Conservation (phyloP, 2,113 vertebrate species). For the Orcinus orca region DNA sequence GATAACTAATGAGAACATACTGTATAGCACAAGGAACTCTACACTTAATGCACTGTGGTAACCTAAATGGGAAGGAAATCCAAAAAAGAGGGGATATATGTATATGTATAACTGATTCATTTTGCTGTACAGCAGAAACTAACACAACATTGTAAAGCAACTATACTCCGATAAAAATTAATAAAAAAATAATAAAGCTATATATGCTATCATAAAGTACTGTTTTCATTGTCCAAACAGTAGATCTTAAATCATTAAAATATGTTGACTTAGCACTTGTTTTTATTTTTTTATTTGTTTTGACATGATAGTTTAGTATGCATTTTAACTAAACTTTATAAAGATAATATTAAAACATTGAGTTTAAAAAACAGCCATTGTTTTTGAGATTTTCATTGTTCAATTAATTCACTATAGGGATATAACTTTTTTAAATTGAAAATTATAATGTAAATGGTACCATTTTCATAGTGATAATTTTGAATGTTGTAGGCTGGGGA, state of each 20-base stretch:
- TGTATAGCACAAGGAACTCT: too few species aligned
- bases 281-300: background rate
- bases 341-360: background rate
- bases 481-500: conserved; percentile 70
- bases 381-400: background rate
- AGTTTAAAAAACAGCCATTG: background rate
- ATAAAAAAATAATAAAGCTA: background rate
- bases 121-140: too few species aligned
- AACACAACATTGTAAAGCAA: too few species aligned
- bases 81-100: too few species aligned
- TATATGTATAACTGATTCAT: too few species aligned
- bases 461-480: background rate
- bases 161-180: too few species aligned
- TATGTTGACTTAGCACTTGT: background rate
- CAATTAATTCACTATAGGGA: background rate
- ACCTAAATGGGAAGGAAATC: too few species aligned
- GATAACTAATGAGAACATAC: too few species aligned
- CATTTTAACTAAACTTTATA: background rate
- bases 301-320: background rate
- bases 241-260: background rate
- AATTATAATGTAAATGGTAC: background rate
- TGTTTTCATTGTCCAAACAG: background rate
- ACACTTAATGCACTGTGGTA: too few species aligned
- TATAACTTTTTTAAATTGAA: background rate
- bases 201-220: background rate